phyloP scores from a whole-genome alignment of 2,888 invertebrate genomes.

The Trissonchulus sp. region DNA sequence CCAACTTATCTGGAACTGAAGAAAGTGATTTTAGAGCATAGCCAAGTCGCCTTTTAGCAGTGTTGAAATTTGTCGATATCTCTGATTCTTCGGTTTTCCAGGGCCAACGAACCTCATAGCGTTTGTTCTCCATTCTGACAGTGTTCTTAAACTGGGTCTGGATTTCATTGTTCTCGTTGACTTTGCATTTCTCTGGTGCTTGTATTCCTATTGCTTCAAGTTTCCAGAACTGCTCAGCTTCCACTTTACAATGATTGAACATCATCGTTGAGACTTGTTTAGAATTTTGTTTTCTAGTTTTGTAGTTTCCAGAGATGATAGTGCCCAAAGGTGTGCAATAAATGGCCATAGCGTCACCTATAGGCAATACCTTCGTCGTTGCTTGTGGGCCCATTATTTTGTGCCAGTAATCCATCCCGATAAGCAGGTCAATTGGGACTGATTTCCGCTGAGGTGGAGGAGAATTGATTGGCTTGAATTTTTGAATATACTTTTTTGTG shows the following conservation, averaged over 20 bases:
- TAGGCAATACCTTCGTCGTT: background rate
- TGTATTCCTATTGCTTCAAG: background rate
- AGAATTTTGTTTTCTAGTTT: no score
- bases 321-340: background rate
- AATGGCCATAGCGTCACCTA: background rate
- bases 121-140: background rate
- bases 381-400: constrained; percentile 2
- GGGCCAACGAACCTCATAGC: background rate
- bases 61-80: background rate
- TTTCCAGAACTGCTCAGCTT: background rate
- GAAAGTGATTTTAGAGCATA: background rate
- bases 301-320: background rate
- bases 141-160: background rate
- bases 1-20: background rate
- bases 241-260: background rate
- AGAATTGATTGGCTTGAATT: background rate
- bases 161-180: background rate
- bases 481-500: background rate
- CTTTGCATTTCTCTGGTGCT: no score
- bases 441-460: background rate
- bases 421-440: background rate
- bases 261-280: no score
- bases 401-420: background rate
- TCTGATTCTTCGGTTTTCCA: background rate
- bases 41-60: background rate